Evolutionary conservation across 2,888 invertebrate species (phyloP).

Genomic region (Trissolcus japonicus): DNA sequence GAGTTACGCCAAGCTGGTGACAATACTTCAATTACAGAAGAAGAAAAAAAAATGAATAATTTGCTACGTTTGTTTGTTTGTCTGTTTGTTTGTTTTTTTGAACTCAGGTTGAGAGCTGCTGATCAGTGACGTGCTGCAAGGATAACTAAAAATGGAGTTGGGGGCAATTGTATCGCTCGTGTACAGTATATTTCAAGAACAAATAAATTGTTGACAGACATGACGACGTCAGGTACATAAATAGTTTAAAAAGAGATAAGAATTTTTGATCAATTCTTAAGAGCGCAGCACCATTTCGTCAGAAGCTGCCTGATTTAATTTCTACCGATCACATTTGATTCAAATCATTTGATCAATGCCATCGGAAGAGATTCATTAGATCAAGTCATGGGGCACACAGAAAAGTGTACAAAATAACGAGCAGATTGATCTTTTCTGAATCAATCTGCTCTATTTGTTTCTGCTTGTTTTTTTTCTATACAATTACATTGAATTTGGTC

Average conservation of each 20-base stretch:
- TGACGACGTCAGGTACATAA: slow-evolving; percentile 68
- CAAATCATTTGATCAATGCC: too few relatives aligned
- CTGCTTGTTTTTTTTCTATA: too few relatives aligned
- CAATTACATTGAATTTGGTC: too few relatives aligned
- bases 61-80: neutral
- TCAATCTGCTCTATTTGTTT: neutral
- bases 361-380: too few relatives aligned
- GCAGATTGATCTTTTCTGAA: too few relatives aligned
- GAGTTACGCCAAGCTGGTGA: slow-evolving; percentile 67
- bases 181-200: slow-evolving; percentile 51
- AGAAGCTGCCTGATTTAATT: neutral
- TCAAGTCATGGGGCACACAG: neutral
- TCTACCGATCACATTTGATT: too few relatives aligned
- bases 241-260: slow-evolving; percentile 9
- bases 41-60: neutral
- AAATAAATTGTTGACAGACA: slow-evolving; percentile 62
- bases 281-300: slow-evolving; percentile 59
- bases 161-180: slow-evolving; percentile 61
- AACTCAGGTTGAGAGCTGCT: slow-evolving; percentile 5
- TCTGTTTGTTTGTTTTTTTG: too few relatives aligned
- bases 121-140: slow-evolving; percentile 31
- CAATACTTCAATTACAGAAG: slow-evolving; percentile 4
- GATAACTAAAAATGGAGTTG: slow-evolving; percentile 39
- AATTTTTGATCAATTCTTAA: slow-evolving; percentile 53
- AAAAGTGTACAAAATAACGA: neutral